A percentile compares a stretch with the other conserved stretches of the same genome.
Conservation (phyloP, 2,888 invertebrate species). For the Leucophenga maculata region DNA sequence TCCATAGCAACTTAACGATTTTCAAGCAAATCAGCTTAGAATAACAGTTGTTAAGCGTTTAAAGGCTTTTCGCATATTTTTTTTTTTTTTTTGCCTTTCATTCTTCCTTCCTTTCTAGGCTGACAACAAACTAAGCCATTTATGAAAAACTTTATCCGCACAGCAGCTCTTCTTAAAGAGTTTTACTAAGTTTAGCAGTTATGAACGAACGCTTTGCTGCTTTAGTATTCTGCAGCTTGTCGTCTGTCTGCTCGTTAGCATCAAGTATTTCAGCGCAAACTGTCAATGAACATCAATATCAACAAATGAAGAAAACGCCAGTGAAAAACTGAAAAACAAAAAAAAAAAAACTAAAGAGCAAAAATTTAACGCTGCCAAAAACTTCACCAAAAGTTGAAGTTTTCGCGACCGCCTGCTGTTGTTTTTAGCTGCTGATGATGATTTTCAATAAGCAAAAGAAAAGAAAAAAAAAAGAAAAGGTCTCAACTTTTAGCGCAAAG, state of each 20-base stretch:
- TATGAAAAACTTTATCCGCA: too few relatives aligned
- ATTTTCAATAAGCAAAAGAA: neutral
- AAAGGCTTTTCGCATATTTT: too few relatives aligned
- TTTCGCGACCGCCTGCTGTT: neutral
- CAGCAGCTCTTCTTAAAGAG: too few relatives aligned
- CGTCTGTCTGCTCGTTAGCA: neutral
- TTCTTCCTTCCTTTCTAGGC: too few relatives aligned
- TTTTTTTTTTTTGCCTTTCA: too few relatives aligned
- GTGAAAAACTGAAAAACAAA: neutral
- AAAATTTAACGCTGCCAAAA: neutral
- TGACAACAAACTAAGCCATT: too few relatives aligned
- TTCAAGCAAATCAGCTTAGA: too few relatives aligned
- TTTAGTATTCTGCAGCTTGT: too few relatives aligned
- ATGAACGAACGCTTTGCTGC: too few relatives aligned
- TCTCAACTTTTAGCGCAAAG: neutral
- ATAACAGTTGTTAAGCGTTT: neutral
- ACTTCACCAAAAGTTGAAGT: neutral
- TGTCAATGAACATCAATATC: constrained; percentile 16
- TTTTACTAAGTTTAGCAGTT: too few relatives aligned
- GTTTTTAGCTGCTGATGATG: neutral
- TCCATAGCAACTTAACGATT: too few relatives aligned
- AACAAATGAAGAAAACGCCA: neutral
- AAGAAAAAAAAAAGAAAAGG: neutral
- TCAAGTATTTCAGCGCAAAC: constrained; percentile 2
- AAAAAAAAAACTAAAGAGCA: neutral